phyloP scores from a whole-genome alignment of 2,888 invertebrate species.

The Trichopoda pennipes region DNA sequence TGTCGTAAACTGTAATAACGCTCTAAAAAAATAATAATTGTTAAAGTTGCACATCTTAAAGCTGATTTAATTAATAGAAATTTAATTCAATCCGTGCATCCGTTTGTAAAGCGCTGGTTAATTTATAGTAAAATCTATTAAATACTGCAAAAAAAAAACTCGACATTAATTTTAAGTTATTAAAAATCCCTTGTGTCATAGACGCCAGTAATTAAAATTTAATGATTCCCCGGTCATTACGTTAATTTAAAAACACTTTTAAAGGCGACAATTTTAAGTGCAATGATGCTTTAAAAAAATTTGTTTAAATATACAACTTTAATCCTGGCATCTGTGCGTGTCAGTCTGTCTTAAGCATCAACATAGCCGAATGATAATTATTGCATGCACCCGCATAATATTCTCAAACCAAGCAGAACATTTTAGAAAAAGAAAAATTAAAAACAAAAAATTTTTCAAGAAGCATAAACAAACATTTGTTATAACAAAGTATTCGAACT shows the following conservation, averaged over 20 bases:
- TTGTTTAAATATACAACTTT: not conserved
- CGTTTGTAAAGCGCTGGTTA: too few species aligned
- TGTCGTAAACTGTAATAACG: too few species aligned
- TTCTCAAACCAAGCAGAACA: slow-evolving; percentile 33
- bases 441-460: slow-evolving; percentile 26
- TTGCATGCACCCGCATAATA: slow-evolving; percentile 41
- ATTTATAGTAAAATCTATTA: too few species aligned
- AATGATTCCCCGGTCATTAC: not conserved
- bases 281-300: not conserved
- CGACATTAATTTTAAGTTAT: not conserved
- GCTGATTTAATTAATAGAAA: too few species aligned
- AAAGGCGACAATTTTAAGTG: not conserved
- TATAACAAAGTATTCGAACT: slow-evolving; percentile 17
- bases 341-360: not conserved
- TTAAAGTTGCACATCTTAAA: too few species aligned
- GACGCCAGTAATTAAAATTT: not conserved
- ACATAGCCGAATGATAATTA: slow-evolving; percentile 19
- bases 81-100: too few species aligned
- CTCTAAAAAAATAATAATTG: too few species aligned
- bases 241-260: not conserved
- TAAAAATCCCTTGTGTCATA: not conserved
- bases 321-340: slow-evolving; percentile 38
- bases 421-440: slow-evolving; percentile 8
- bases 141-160: too few species aligned
- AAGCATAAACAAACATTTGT: slow-evolving; percentile 30